Evolutionary conservation across 2,888 invertebrate species (phyloP), one percentile per base, ranked within the genome.

Genomic region (Pyrocoelia pectoralis): DNA sequence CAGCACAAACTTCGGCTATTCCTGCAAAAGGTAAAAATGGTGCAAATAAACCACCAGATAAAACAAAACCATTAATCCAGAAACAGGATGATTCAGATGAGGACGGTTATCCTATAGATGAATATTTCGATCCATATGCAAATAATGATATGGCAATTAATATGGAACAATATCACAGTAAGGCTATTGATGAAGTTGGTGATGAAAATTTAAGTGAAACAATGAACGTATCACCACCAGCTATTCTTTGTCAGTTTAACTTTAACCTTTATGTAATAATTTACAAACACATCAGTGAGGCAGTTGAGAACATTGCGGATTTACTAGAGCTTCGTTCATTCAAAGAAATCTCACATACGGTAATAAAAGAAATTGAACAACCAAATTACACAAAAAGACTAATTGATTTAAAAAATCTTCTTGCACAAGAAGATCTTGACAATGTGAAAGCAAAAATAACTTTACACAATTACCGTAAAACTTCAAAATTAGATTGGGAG

Each of bases 251-350:
- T 14, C 48, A 49, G 13, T 62, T 54, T 18, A 65, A 57, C 19
- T 61, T 51, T 17, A 67, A 67, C 49, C 41, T 67, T 6, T 70
- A 68, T 28, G 61, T 65, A 5, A 66, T 60, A 24, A 54, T 69
- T 9, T 69, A 69, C 50, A 58, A 28, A 6, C 56, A 67, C 51
- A 38, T 70, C 6, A 56, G 49, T 12, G 19, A 66, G 24, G 68
- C 69, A 10, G 46, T 69, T 5, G 54, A 28, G 1, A 57, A 60
- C 15, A 62, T 70, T 28, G 65, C 59, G 1, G 67, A 70, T 12
- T 59, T 62, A 46, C 43, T 70, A n/a, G 70, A 70, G 41, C 49
- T 66, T 15, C 56, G 57, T 3, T 58, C 60, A n/a, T 40, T 46
- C 28, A 19, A 56, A 38, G 51, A 18, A 5, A 40, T 57, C 1